These are phyloP conservation scores for Pseudococcus jackbeardsleyi DNA, from an alignment of 2,888 invertebrate genomes.

Conservation along the genomic window DNA sequence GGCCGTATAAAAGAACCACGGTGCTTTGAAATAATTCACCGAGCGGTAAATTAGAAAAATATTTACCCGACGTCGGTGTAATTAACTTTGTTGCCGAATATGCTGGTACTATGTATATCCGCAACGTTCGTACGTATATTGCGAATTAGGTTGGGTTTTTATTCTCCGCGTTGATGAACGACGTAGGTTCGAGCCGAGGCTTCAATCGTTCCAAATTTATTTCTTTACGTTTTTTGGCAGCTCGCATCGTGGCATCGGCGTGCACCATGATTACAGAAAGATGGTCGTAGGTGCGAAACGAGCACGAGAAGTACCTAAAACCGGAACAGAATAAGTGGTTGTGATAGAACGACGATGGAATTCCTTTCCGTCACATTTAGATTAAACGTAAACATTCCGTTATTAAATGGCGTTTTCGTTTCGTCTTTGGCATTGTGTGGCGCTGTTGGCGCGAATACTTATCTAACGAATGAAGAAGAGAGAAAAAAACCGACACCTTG, in stretches of 20 bases:
- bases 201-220: constrained; percentile 49
- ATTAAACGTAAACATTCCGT: constrained; percentile 56
- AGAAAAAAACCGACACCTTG: constrained; percentile 19
- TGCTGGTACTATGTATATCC: neutral
- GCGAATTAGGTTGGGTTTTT: constrained; percentile 26
- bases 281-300: constrained; percentile 19
- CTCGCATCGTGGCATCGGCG: too few species aligned
- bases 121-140: neutral
- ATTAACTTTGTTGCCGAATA: constrained; percentile 13
- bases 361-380: constrained; percentile 53
- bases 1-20: neutral
- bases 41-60: constrained; percentile 49
- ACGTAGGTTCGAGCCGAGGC: neutral
- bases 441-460: constrained; percentile 36
- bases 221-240: neutral
- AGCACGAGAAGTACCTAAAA: neutral
- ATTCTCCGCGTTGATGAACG: neutral
- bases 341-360: constrained; percentile 34
- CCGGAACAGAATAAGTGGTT: constrained; percentile 46
- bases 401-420: constrained; percentile 55
- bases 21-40: neutral
- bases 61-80: constrained; percentile 44
- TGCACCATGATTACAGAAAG: neutral
- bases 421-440: constrained; percentile 21
- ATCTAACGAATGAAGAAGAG: neutral